Conservation (phyloP, 2,797 vertebrate genomes). For the Hydrolagus colliei region DNA sequence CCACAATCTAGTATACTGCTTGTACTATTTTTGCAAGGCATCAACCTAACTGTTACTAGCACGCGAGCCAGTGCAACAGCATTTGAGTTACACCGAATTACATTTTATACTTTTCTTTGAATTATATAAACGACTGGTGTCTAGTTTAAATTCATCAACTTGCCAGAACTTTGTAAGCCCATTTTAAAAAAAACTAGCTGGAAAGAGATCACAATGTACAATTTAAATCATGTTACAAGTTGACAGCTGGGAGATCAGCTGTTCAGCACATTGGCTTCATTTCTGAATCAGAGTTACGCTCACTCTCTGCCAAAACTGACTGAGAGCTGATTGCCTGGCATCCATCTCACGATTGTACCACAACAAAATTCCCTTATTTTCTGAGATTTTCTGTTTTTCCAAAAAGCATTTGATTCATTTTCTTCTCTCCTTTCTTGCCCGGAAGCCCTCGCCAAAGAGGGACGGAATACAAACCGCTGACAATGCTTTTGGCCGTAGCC, state of each 20-base stretch:
- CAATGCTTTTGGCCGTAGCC: background rate
- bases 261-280: constrained; percentile 13
- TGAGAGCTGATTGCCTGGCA: background rate
- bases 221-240: constrained; percentile 17
- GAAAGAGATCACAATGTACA: background rate
- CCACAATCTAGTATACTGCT: too few species aligned
- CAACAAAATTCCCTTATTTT: background rate
- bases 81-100: constrained; percentile 6
- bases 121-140: constrained; percentile 26
- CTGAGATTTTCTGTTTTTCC: background rate
- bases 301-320: background rate
- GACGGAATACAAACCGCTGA: background rate
- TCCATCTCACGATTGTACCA: background rate
- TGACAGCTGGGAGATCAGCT: constrained; percentile 16
- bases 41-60: background rate
- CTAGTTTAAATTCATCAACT: constrained; percentile 25
- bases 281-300: background rate
- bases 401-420: too few species aligned
- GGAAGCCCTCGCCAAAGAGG: background rate
- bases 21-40: background rate
- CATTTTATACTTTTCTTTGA: constrained; percentile 5
- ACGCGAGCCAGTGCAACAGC: background rate
- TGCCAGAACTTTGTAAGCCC: background rate
- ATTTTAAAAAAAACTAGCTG: background rate
- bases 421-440: background rate